Percentiles rank a stretch among this genome's conserved stretches.
phyloP scores from a whole-genome alignment of 1,140 invertebrate species.

The Heliconius eleuchia region DNA sequence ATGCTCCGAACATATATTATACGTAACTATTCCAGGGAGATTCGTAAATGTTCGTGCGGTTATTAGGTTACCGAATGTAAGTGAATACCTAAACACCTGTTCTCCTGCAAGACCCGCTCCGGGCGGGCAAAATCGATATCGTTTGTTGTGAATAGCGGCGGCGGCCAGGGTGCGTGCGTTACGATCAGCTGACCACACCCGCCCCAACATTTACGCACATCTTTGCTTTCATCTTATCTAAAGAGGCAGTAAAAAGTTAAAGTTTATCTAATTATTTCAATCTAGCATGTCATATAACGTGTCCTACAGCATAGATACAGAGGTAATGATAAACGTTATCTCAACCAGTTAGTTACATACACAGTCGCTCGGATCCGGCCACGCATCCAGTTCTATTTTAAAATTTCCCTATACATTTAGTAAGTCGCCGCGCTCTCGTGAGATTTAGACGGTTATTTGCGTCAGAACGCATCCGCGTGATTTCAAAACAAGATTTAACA shows the following conservation, averaged over 20 bases:
- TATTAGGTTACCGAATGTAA: slow-evolving; percentile 40
- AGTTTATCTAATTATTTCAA: slow-evolving; percentile 1
- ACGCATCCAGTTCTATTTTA: slow-evolving; percentile 61
- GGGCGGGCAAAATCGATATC: slow-evolving; percentile 66
- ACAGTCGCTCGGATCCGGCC: slow-evolving; percentile 47
- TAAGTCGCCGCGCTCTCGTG: slow-evolving; percentile 29
- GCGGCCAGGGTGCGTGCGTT: slow-evolving; percentile 55
- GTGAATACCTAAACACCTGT: slow-evolving; percentile 54
- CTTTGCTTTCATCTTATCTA: background rate
- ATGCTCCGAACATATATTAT: background rate
- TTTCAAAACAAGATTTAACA: slow-evolving; percentile 37
- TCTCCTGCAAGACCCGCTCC: slow-evolving; percentile 36
- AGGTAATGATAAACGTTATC: slow-evolving; percentile 64
- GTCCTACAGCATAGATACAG: slow-evolving; percentile 1
- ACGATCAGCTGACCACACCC: slow-evolving; percentile 76
- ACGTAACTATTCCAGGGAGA: background rate
- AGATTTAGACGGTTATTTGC: slow-evolving; percentile 41
- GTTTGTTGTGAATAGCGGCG: slow-evolving; percentile 68
- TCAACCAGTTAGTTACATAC: slow-evolving; percentile 33
- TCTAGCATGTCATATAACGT: slow-evolving; percentile 2
- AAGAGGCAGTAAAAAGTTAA: background rate
- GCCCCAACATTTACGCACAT: slow-evolving; percentile 21
- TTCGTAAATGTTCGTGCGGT: slow-evolving; percentile 18
- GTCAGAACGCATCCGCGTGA: slow-evolving; percentile 35
- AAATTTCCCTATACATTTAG: slow-evolving; percentile 59